phyloP scores from a whole-genome alignment of 2,888 invertebrate species.

The Tolmerus cingulatus region DNA sequence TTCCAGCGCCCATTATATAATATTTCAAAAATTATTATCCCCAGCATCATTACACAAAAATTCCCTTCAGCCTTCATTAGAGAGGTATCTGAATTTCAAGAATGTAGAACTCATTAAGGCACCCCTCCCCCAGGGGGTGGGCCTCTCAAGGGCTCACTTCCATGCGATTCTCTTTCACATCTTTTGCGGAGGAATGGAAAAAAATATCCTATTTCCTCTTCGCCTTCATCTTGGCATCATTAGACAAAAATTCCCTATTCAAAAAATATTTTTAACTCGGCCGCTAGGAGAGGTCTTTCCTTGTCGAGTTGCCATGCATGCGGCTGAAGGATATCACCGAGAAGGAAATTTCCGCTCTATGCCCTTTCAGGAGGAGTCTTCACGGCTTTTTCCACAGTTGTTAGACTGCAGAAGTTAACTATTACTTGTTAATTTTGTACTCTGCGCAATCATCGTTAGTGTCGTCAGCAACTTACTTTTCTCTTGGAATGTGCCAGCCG shows the following conservation, averaged over 20 bases:
- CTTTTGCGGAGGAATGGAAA: background rate
- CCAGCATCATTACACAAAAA: slow-evolving; percentile 5
- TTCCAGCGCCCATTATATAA: background rate
- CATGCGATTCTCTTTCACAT: background rate
- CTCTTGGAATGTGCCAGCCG: background rate
- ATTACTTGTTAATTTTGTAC: background rate
- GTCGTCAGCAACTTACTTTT: background rate
- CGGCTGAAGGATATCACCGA: background rate
- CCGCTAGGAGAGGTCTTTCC: background rate
- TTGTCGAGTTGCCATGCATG: background rate
- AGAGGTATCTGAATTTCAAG: slow-evolving; percentile 12
- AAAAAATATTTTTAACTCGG: background rate
- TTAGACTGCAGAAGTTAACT: background rate
- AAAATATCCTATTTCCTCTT: slow-evolving; percentile 20
- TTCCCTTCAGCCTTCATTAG: slow-evolving; percentile 4
- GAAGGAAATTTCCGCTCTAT: background rate
- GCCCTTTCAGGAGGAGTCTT: background rate
- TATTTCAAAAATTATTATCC: slow-evolving; percentile 2
- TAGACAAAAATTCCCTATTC: slow-evolving; percentile 21
- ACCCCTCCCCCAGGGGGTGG: background rate
- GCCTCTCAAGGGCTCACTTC: background rate
- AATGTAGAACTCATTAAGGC: slow-evolving; percentile 13
- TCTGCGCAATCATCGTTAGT: background rate
- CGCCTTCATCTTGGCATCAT: slow-evolving; percentile 19
- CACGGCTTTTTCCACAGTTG: background rate